Percentiles rank a stretch among this genome's conserved stretches.
phyloP scores from a whole-genome alignment of 1,140 invertebrate species.

The Arion vulgaris region DNA sequence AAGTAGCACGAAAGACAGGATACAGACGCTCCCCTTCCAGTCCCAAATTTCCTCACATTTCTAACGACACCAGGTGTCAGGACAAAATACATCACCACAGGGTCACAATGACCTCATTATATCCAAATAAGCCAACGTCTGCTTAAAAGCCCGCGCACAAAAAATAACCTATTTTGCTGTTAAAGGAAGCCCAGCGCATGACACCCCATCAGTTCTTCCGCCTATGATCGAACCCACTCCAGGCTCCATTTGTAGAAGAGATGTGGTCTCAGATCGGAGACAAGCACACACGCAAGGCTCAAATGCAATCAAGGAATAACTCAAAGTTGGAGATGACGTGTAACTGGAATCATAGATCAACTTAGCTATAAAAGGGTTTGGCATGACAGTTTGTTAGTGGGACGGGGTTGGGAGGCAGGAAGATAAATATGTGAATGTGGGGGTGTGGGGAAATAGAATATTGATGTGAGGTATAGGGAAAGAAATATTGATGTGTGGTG shows the following conservation, averaged over 20 bases:
- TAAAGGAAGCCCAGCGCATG: not conserved
- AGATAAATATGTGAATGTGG: too few relatives aligned
- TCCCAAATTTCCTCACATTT: too few relatives aligned
- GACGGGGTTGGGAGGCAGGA: too few relatives aligned
- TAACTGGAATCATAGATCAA: not conserved
- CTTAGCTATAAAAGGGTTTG: constrained; percentile 11
- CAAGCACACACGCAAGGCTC: not conserved
- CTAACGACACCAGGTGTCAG: too few relatives aligned
- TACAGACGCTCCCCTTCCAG: too few relatives aligned
- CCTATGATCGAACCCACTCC: not conserved
- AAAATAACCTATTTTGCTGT: constrained; percentile 30
- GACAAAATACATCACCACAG: not conserved
- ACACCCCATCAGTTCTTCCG: not conserved
- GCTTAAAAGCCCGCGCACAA: constrained; percentile 22
- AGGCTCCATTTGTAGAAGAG: not conserved
- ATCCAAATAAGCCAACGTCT: constrained; percentile 10
- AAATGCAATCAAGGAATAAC: not conserved
- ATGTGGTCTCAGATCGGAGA: not conserved
- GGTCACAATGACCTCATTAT: not conserved
- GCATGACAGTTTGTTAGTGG: too few relatives aligned
- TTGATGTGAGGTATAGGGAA: too few relatives aligned
- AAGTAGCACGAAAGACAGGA: too few relatives aligned
- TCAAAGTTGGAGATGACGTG: not conserved
- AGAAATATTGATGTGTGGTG: too few relatives aligned
- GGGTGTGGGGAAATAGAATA: too few relatives aligned